Evolutionary conservation across 2,113 vertebrate genomes (phyloP).

Genomic region (Tricholaema leucomelas): DNA sequence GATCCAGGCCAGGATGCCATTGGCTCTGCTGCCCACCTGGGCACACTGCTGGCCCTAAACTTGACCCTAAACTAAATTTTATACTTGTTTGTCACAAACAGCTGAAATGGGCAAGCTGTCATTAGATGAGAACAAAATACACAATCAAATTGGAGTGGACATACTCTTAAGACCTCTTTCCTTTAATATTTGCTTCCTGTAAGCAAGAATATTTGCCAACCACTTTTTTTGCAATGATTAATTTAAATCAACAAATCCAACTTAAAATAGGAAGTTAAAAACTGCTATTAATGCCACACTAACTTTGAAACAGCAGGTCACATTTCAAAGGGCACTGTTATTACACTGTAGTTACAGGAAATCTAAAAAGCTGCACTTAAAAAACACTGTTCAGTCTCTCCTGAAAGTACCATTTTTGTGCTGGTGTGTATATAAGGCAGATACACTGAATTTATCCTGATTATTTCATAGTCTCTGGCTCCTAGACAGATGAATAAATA

Average conservation of each 20-base stretch:
- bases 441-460: neutral
- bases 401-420: neutral
- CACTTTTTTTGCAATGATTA: neutral
- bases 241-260: neutral
- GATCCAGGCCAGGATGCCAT: too few relatives aligned
- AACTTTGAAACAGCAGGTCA: neutral
- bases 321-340: neutral
- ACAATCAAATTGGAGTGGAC: neutral
- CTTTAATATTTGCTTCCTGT: neutral
- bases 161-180: neutral
- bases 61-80: neutral
- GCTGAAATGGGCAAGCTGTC: neutral
- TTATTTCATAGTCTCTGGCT: neutral
- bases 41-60: too few relatives aligned
- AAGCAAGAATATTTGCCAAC: neutral
- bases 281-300: neutral
- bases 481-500: neutral
- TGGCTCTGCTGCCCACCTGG: too few relatives aligned
- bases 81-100: neutral
- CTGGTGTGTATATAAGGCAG: neutral
- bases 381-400: neutral
- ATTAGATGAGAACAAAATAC: neutral
- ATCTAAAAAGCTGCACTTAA: neutral
- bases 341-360: neutral
- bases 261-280: neutral